These are phyloP conservation scores for Mythimna pallens DNA, from an alignment of 2,888 invertebrate species.

Conservation along the genomic window DNA sequence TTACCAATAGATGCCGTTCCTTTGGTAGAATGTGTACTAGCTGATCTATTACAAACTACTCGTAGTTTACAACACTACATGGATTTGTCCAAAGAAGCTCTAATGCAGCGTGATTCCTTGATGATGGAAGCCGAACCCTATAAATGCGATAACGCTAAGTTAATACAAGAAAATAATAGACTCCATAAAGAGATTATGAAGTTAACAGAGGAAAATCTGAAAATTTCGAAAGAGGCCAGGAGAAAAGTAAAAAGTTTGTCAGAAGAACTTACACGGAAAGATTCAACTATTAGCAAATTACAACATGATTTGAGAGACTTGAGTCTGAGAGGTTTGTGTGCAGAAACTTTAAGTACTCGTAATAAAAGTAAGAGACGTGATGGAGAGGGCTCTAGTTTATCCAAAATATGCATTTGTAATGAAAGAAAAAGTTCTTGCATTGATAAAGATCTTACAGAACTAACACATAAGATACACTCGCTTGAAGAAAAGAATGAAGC, in stretches of 20 bases:
- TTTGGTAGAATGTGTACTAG: constrained; percentile 94
- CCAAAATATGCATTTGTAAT: constrained; percentile 78
- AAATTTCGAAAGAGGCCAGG: constrained; percentile 90
- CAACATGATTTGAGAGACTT: constrained; percentile 85
- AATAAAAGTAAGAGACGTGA: constrained; percentile 83
- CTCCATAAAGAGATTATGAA: constrained; percentile 92
- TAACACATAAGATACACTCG: constrained; percentile 83
- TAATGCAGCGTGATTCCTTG: constrained; percentile 93
- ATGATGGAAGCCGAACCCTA: constrained; percentile 94
- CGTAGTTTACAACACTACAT: constrained; percentile 96
- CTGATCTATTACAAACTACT: constrained; percentile 96
- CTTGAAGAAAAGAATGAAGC: constrained; percentile 85
- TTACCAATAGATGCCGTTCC: constrained; percentile 94
- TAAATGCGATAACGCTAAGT: constrained; percentile 94
- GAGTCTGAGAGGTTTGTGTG: constrained; percentile 86
- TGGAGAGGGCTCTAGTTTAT: constrained; percentile 65
- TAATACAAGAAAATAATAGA: constrained; percentile 94
- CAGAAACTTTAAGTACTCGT: constrained; percentile 85
- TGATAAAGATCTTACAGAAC: constrained; percentile 84
- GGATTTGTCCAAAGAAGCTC: constrained; percentile 93
- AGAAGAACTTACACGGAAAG: constrained; percentile 91
- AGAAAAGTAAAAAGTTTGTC: constrained; percentile 92
- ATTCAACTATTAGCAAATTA: constrained; percentile 82
- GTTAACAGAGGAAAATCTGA: constrained; percentile 92
- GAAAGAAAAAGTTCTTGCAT: constrained; percentile 74